These are phyloP conservation scores for Gymnopithys bicolor DNA, from an alignment of 2,797 vertebrate genomes.

Conservation along the genomic window DNA sequence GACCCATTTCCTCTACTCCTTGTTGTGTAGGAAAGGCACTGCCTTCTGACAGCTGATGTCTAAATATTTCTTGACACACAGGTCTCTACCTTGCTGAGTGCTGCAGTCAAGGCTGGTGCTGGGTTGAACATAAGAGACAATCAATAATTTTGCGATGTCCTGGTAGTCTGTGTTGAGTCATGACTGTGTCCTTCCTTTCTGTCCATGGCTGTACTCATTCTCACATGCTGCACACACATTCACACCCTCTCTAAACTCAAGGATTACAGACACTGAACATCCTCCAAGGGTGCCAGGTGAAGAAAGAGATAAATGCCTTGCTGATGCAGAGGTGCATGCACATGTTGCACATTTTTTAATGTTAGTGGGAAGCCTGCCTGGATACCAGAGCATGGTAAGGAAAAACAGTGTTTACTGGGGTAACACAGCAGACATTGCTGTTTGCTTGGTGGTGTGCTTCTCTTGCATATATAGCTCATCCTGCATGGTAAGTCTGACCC, in stretches of 20 bases:
- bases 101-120: not conserved
- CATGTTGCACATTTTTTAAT: rapidly evolving
- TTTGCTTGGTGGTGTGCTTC: not conserved
- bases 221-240: not conserved
- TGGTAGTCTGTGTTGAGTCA: not conserved
- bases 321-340: rapidly evolving
- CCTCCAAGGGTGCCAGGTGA: not conserved
- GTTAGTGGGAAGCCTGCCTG: not conserved
- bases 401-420: not conserved
- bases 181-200: not conserved
- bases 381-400: rapidly evolving
- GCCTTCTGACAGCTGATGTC: not conserved
- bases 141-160: not conserved
- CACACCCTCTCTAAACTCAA: not conserved
- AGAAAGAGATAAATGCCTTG: not conserved
- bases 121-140: not conserved
- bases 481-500: rapidly evolving
- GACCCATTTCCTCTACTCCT: not conserved
- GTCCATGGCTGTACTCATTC: not conserved
- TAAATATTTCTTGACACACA: not conserved
- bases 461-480: not conserved
- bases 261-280: not conserved
- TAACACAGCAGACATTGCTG: not conserved
- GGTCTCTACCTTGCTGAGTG: not conserved
- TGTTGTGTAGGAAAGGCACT: not conserved